Percentiles rank a stretch among this genome's conserved stretches.
phyloP scores from a whole-genome alignment of 1,140 invertebrate species.

The Pseudomyrmex dendroicus region DNA sequence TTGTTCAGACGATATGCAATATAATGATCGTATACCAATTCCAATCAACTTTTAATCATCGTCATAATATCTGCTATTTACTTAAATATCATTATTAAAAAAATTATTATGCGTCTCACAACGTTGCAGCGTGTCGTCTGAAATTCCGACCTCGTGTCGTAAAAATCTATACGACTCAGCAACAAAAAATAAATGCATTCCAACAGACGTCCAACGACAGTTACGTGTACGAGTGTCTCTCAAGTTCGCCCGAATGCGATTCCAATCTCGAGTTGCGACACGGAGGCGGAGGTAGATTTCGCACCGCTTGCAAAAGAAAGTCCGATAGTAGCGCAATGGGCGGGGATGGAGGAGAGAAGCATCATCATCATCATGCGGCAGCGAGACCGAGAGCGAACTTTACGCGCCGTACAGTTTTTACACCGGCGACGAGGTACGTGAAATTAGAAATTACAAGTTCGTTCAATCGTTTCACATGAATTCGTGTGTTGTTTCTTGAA shows the following conservation, averaged over 20 bases:
- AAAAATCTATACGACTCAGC: background rate
- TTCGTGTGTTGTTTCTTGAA: background rate
- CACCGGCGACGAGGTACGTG: conserved; percentile 82
- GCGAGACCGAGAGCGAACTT: conserved; percentile 92
- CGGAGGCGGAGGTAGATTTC: conserved; percentile 70
- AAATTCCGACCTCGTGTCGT: background rate
- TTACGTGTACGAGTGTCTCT: conserved; percentile 88
- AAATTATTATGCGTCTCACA: too few relatives aligned
- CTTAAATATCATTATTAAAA: too few relatives aligned
- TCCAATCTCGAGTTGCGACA: conserved; percentile 83
- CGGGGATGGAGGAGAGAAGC: conserved; percentile 79
- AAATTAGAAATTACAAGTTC: too few relatives aligned
- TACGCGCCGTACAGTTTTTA: conserved; percentile 92
- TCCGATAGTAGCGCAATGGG: conserved; percentile 85
- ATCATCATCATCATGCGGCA: conserved; percentile 86
- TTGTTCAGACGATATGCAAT: background rate
- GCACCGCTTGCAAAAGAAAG: conserved; percentile 79
- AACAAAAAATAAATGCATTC: background rate
- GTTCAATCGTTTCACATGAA: too few relatives aligned
- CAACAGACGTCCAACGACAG: conserved; percentile 80
- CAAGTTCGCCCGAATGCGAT: conserved; percentile 89
- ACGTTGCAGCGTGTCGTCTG: too few relatives aligned
- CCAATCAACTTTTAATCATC: too few relatives aligned
- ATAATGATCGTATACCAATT: too few relatives aligned
- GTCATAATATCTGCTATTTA: too few relatives aligned